phyloP scores from a whole-genome alignment of 2,113 vertebrate genomes.

The Acanthisitta chloris region DNA sequence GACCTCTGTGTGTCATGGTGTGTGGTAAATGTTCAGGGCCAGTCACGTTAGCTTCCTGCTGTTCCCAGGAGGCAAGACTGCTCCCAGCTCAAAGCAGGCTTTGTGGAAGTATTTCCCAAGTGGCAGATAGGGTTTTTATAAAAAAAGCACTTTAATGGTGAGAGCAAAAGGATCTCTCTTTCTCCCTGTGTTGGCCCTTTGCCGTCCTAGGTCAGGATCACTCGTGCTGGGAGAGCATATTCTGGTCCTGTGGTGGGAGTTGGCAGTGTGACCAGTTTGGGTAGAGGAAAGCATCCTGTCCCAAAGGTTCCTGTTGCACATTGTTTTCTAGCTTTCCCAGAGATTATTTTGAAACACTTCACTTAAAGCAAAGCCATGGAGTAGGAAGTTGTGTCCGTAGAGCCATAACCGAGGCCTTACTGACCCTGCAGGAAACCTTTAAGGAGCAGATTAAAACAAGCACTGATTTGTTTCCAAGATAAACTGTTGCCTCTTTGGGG shows the following conservation, averaged over 20 bases:
- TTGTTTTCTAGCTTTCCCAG: background rate
- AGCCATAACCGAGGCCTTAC: background rate
- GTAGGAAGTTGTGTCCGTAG: background rate
- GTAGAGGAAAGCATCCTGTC: background rate
- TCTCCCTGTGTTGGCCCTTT: background rate
- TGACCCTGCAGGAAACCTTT: background rate
- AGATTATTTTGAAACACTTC: background rate
- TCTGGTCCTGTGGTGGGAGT: background rate
- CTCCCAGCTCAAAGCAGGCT: background rate
- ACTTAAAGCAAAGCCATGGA: background rate
- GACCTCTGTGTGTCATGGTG: background rate
- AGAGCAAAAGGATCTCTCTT: background rate
- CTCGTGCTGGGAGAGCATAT: background rate
- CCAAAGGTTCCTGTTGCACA: background rate
- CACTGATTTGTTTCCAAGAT: conserved; percentile 26
- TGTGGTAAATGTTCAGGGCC: background rate
- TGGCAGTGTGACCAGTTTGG: background rate
- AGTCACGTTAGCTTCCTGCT: background rate
- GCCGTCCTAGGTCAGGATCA: fast-evolving
- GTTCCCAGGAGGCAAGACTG: background rate
- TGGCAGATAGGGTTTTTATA: background rate
- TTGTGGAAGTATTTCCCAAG: background rate
- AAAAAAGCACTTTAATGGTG: background rate
- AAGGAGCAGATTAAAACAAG: background rate
- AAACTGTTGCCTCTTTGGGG: background rate